phyloP scores from a whole-genome alignment of 2,888 invertebrate genomes.

The Sarcophaga rosellei region DNA sequence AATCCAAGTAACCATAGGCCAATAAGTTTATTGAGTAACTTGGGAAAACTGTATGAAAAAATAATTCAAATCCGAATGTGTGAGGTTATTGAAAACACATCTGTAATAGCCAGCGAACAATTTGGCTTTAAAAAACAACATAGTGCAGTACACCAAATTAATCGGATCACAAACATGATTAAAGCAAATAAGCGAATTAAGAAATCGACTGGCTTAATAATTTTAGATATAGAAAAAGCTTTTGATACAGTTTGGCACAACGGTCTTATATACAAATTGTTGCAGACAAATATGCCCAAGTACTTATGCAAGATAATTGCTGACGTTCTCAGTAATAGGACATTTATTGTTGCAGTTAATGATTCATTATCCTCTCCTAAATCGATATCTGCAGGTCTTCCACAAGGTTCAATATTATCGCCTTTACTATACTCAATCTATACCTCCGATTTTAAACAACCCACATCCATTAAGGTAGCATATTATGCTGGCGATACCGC shows the following conservation, averaged over 20 bases:
- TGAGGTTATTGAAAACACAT: neutral
- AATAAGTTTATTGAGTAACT: too few species aligned
- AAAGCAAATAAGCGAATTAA: neutral
- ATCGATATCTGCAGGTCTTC: constrained; percentile 29
- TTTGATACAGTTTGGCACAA: neutral
- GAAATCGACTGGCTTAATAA: too few species aligned
- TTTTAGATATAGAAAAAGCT: neutral
- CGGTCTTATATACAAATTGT: constrained; percentile 45
- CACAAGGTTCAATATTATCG: constrained; percentile 48
- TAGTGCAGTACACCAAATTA: neutral
- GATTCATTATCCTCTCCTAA: neutral
- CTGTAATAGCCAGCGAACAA: neutral
- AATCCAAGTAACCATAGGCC: too few species aligned
- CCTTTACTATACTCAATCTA: constrained; percentile 37
- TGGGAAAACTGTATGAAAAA: too few species aligned
- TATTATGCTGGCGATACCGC: constrained; percentile 51
- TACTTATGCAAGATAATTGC: constrained; percentile 23
- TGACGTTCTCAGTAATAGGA: constrained; percentile 1
- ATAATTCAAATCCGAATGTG: too few species aligned
- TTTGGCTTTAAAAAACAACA: neutral
- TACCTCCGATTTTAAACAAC: constrained; percentile 16
- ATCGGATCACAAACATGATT: neutral
- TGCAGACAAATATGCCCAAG: constrained; percentile 14
- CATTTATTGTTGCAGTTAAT: constrained; percentile 17
- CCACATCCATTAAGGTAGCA: neutral